Percentiles rank a stretch among this genome's conserved stretches.
These are phyloP conservation scores for Aethina tumida DNA, from an alignment of 1,140 invertebrate genomes.

Conservation along the genomic window DNA sequence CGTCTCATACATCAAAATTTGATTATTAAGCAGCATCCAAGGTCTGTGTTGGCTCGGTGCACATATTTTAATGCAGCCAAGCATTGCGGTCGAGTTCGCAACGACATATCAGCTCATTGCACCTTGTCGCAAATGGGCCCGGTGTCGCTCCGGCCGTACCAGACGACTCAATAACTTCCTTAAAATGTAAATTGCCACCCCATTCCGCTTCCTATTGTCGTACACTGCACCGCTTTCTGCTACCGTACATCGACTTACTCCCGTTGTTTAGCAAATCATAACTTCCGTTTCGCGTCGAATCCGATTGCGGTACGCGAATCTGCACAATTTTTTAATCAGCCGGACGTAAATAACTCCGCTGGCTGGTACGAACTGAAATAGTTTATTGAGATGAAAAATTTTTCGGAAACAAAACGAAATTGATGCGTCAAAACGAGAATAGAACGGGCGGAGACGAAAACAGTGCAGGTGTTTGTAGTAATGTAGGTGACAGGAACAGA, in stretches of 20 bases:
- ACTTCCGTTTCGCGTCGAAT: too few species aligned
- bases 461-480: constrained; percentile 18
- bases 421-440: too few species aligned
- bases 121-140: constrained; percentile 25
- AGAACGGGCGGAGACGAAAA: constrained; percentile 1
- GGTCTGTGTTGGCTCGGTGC: too few species aligned
- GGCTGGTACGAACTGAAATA: not conserved
- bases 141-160: constrained; percentile 13
- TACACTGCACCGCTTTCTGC: constrained; percentile 2
- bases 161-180: constrained; percentile 24
- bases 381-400: not conserved
- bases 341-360: not conserved
- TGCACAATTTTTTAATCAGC: too few species aligned
- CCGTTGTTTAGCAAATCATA: too few species aligned
- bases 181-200: constrained; percentile 27
- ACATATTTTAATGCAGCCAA: constrained; percentile 13
- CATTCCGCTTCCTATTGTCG: constrained; percentile 19
- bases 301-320: too few species aligned
- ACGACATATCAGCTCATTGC: constrained; percentile 28
- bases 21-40: constrained; percentile 3
- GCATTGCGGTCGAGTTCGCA: constrained; percentile 11
- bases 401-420: too few species aligned
- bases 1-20: too few species aligned
- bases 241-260: too few species aligned
- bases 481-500: constrained; percentile 33